Percentiles rank a stretch among this genome's conserved stretches.
Evolutionary conservation across 2,888 invertebrate genomes (phyloP).

Genomic region (Caenorhabditis sp.): DNA sequence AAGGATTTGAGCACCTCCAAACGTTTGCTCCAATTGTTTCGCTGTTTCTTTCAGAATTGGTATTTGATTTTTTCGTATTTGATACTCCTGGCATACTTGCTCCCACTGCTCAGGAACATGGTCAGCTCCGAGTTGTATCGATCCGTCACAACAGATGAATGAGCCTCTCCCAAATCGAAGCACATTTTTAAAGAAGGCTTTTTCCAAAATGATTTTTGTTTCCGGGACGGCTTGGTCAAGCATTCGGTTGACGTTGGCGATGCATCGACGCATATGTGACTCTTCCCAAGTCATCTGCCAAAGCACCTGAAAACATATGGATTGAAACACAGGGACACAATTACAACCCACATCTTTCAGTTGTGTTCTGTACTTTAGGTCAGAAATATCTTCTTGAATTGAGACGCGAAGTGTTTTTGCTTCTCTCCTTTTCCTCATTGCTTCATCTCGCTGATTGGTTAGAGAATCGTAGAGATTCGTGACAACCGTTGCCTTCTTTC

Average conservation of each 20-base stretch:
- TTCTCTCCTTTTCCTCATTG: conserved; percentile 72
- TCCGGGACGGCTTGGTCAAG: conserved; percentile 70
- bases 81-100: conserved; percentile 70
- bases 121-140: conserved; percentile 82
- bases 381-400: conserved; percentile 78
- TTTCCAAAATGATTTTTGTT: conserved; percentile 70
- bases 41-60: conserved; percentile 67
- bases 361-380: conserved; percentile 78
- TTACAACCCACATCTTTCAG: conserved; percentile 68
- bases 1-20: conserved; percentile 75
- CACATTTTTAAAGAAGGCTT: conserved; percentile 70
- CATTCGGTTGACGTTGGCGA: conserved; percentile 76
- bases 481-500: conserved; percentile 64
- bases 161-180: conserved; percentile 81
- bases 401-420: conserved; percentile 69
- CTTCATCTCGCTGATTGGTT: conserved; percentile 72
- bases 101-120: conserved; percentile 82
- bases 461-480: conserved; percentile 67
- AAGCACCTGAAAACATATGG: conserved; percentile 74
- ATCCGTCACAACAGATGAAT: conserved; percentile 81
- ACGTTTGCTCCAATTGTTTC: conserved; percentile 71
- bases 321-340: too few relatives aligned
- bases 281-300: conserved; percentile 83
- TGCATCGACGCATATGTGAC: conserved; percentile 80
- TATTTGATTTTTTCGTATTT: conserved; percentile 75